phyloP scores from a whole-genome alignment of 2,888 invertebrate species.

The Lasioglossum morio region DNA sequence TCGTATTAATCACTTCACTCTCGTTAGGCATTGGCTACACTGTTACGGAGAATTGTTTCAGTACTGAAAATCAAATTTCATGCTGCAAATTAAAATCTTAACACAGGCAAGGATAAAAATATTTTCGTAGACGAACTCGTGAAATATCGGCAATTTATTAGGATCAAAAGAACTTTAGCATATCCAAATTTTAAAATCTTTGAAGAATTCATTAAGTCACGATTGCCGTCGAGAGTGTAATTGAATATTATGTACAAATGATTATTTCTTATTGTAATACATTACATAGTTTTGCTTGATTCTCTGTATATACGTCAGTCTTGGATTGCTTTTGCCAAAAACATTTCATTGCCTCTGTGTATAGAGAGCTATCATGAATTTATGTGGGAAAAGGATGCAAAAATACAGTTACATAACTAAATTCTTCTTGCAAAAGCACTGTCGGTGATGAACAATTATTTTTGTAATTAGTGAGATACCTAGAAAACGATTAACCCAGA shows the following conservation, averaged over 20 bases:
- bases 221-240: conserved; percentile 82
- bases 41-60: conserved; percentile 19
- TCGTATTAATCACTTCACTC: conserved; percentile 62
- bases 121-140: conserved; percentile 69
- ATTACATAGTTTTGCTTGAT: conserved; percentile 83
- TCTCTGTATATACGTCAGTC: conserved; percentile 83
- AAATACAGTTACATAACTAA: conserved; percentile 56
- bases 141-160: conserved; percentile 81
- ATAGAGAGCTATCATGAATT: conserved; percentile 66
- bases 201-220: conserved; percentile 81
- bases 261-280: conserved; percentile 82
- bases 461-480: conserved; percentile 33
- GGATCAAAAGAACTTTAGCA: conserved; percentile 76
- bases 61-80: conserved; percentile 39
- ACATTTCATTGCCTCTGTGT: conserved; percentile 68
- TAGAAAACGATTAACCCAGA: conserved; percentile 46
- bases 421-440: conserved; percentile 73
- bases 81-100: conserved; percentile 52
- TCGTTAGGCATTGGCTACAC: conserved; percentile 58
- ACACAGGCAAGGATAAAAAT: conserved; percentile 66
- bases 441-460: conserved; percentile 63
- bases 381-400: conserved; percentile 72
- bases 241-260: conserved; percentile 84
- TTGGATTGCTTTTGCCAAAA: conserved; percentile 83
- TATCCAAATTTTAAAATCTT: conserved; percentile 83